Percentiles rank a stretch among this genome's conserved stretches.
These are phyloP conservation scores for Lycophotia porphyrea DNA, from an alignment of 2,888 invertebrate species.

Conservation along the genomic window DNA sequence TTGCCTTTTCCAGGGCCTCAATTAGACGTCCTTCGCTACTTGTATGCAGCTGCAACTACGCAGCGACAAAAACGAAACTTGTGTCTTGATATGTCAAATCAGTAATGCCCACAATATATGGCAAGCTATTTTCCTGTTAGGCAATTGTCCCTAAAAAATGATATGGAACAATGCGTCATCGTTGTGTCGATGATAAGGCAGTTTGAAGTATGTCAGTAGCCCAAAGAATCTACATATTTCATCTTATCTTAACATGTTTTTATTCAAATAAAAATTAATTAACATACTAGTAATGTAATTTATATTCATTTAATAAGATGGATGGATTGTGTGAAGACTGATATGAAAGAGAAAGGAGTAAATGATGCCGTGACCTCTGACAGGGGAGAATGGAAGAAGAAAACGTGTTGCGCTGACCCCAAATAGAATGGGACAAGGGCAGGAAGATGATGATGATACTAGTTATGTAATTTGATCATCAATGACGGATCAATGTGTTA, in stretches of 20 bases:
- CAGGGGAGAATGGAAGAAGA: too few relatives aligned
- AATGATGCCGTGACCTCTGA: too few relatives aligned
- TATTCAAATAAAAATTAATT: slow-evolving; percentile 27
- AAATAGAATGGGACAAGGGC: too few relatives aligned
- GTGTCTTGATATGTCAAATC: background rate
- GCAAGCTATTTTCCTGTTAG: background rate
- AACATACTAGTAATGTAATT: background rate
- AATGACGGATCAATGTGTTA: background rate
- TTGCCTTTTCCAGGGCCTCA: background rate
- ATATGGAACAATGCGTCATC: background rate
- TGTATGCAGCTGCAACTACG: background rate
- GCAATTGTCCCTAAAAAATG: background rate
- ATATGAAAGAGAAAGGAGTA: too few relatives aligned
- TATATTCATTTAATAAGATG: too few relatives aligned
- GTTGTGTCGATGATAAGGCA: slow-evolving; percentile 21
- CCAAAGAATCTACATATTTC: slow-evolving; percentile 34
- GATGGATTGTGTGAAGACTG: too few relatives aligned
- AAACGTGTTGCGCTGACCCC: too few relatives aligned
- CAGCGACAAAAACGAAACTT: background rate
- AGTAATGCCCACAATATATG: background rate
- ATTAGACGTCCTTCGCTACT: background rate
- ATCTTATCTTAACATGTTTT: slow-evolving; percentile 43
- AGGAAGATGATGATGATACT: too few relatives aligned
- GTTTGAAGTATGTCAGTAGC: slow-evolving; percentile 36
- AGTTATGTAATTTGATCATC: background rate